Evolutionary conservation across 2,797 vertebrate genomes (phyloP), one percentile per base, ranked within the genome.

Genomic region (Pipistrellus nathusii): DNA sequence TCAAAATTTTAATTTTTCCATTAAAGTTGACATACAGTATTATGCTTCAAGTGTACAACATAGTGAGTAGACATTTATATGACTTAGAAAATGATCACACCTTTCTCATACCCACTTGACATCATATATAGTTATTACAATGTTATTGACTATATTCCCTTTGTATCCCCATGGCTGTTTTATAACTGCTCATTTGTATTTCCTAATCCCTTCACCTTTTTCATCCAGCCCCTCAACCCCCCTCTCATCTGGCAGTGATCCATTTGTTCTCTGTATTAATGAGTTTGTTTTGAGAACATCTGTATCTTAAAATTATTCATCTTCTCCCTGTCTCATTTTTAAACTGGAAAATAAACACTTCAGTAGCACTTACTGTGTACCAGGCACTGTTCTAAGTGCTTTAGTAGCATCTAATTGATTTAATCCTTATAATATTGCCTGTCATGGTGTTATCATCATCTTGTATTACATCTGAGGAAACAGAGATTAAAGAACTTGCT

Each of bases 311-410:
- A 90, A 83, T 94, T 78, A 68, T 68, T 81, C 59, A 5, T 73
- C 73, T 83, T 94, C 30, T 87, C 23, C 73, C 30, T 25, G 23
- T 85, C 80, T 80, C 62, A 27, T 83, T 80, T 95, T 95, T 95
- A 85, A 75, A 30, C 38, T 94, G 71, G 92, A 53, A 88, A 85
- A 69, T 85, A 53, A 87, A 73, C 53, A 41, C 46, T 78, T 62
- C 68, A 73, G 30, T 51, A 92, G 69, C 71, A 80, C 17, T 91
- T 88, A 77, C 27, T 41, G 38, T 41, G n/a, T 59, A 51, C 44
- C 51, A 57, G 81, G 69, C 76, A 35, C 46, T 46, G 38, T 75
- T 77, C n/a, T 75, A n/a, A 85, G 64, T 83, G 77, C 68, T 68
- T 48, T 41, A 35, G 12, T 6, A 48, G 23, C 38, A n/a, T 44